phyloP scores from a whole-genome alignment of 1,140 invertebrate genomes.

The Gerris buenoi region DNA sequence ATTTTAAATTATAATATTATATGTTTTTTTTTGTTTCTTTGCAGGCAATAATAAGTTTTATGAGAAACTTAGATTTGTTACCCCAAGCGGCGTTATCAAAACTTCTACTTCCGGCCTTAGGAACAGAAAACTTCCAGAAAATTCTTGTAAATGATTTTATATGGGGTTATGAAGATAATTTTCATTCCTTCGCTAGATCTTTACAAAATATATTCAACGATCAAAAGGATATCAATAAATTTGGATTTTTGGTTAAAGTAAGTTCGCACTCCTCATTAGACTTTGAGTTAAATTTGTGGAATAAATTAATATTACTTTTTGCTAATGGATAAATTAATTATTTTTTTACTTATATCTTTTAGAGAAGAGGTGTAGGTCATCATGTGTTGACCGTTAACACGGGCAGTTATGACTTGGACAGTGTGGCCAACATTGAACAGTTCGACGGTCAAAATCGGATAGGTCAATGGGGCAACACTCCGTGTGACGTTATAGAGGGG shows the following conservation, averaged over 20 bases:
- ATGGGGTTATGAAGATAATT: constrained; percentile 9
- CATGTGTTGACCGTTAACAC: constrained; percentile 6
- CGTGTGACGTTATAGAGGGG: constrained; percentile 6
- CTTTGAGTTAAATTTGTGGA: no score
- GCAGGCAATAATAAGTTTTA: neutral
- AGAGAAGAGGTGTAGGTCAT: constrained; percentile 7
- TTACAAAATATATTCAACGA: neutral
- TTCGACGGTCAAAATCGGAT: constrained; percentile 1
- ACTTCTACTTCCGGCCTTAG: neutral
- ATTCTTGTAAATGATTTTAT: constrained; percentile 8
- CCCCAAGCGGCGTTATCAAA: neutral
- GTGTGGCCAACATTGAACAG: neutral
- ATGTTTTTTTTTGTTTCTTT: no score
- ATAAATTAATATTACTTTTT: no score
- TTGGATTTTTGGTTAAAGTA: constrained; percentile 10
- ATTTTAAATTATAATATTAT: no score
- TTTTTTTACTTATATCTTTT: no score
- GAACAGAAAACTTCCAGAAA: neutral
- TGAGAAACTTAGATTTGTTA: neutral
- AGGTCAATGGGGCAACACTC: constrained; percentile 10
- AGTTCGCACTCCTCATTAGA: no score
- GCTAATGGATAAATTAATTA: no score
- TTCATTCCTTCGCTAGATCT: neutral
- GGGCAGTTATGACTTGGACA: neutral
- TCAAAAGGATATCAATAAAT: neutral